Percentiles rank a stretch among this genome's conserved stretches.
Evolutionary conservation across 2,113 vertebrate genomes (phyloP).

Genomic region (Catharus fuscescens): DNA sequence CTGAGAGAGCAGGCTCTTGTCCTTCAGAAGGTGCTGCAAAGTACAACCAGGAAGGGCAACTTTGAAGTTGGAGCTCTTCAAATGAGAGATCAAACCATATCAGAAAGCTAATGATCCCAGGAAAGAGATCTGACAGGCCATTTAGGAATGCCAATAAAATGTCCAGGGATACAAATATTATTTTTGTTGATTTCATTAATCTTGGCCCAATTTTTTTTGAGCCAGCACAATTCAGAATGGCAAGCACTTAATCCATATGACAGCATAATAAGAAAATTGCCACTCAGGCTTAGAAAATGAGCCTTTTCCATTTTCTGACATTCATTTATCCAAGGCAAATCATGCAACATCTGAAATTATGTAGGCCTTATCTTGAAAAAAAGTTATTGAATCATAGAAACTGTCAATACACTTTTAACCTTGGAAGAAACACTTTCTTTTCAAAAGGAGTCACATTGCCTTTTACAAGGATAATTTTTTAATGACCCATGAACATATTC

Average conservation of each 20-base stretch:
- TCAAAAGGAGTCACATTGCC: constrained; percentile 16
- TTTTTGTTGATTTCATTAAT: constrained; percentile 74
- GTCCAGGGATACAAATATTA: constrained; percentile 63
- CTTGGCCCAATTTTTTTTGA: constrained; percentile 48
- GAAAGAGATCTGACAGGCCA: constrained; percentile 42
- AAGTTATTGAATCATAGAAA: constrained; percentile 1
- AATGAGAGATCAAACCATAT: constrained; percentile 31
- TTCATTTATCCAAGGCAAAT: constrained; percentile 67
- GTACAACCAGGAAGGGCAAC: neutral
- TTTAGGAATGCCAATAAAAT: constrained; percentile 65
- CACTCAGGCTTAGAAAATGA: constrained; percentile 68
- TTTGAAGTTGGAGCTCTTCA: neutral
- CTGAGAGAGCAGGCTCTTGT: neutral
- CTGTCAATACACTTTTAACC: constrained; percentile 54
- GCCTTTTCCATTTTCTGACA: constrained; percentile 68
- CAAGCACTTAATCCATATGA: constrained; percentile 66
- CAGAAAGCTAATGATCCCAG: constrained; percentile 11
- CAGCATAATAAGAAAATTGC: constrained; percentile 72
- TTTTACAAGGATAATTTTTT: constrained; percentile 38
- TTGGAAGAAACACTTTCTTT: constrained; percentile 59
- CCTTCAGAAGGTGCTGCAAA: neutral
- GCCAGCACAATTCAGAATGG: constrained; percentile 31
- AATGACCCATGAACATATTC: constrained; percentile 21
- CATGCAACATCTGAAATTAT: constrained; percentile 63
- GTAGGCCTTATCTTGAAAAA: constrained; percentile 53